Conservation (phyloP, 1,140 invertebrate species). For the Drosophila burlai region DNA sequence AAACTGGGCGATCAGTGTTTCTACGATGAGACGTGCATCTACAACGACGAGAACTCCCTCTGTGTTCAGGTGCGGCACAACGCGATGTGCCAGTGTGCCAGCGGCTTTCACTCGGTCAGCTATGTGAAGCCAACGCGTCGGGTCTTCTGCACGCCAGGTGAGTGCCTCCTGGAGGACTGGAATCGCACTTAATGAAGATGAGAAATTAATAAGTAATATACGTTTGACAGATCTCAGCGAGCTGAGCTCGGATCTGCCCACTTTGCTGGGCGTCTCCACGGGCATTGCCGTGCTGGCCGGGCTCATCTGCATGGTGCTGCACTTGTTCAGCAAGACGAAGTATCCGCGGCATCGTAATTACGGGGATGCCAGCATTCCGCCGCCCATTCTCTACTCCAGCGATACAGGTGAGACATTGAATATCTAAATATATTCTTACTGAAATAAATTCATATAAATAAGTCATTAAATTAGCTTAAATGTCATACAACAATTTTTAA, state of each 20-base stretch:
- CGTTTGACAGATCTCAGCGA: conserved; percentile 89
- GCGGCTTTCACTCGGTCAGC: conserved; percentile 91
- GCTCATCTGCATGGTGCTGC: conserved; percentile 93
- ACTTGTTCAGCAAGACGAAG: conserved; percentile 91
- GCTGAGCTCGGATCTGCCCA: conserved; percentile 92
- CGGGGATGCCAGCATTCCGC: conserved; percentile 92
- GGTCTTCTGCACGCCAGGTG: conserved; percentile 93
- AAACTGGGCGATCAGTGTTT: conserved; percentile 94
- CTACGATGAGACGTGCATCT: conserved; percentile 91
- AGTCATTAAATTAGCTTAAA: background rate
- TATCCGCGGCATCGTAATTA: conserved; percentile 91
- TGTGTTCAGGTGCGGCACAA: conserved; percentile 94
- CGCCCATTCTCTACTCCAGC: conserved; percentile 92
- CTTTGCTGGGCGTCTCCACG: conserved; percentile 91
- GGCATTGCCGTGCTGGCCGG: conserved; percentile 93
- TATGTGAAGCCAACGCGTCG: conserved; percentile 90
- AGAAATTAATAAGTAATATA: conserved; percentile 1
- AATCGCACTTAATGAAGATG: background rate
- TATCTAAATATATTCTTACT: too few species aligned
- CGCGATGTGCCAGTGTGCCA: conserved; percentile 92
- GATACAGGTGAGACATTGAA: conserved; percentile 88
- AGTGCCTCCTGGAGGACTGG: conserved; percentile 6
- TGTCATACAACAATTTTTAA: background rate
- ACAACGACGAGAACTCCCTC: conserved; percentile 91
- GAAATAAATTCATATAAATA: background rate